A percentile compares a stretch with the other conserved stretches of the same genome.
These are phyloP conservation scores for Megalops atlanticus DNA, from an alignment of 2,113 vertebrate genomes.

Conservation along the genomic window DNA sequence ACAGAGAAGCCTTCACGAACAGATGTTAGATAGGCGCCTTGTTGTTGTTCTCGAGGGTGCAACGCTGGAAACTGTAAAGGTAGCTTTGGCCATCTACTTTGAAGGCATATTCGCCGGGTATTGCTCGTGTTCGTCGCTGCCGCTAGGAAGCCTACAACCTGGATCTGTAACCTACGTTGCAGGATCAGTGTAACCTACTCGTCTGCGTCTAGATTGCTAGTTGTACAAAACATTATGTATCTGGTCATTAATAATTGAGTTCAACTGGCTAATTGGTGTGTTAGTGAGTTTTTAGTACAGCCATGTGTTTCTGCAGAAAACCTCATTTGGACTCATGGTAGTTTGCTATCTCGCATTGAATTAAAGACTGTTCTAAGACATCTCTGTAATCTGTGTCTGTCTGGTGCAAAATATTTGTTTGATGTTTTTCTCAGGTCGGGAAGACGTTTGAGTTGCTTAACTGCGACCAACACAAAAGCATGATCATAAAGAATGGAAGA, in stretches of 20 bases:
- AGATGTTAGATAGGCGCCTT: conserved; percentile 75
- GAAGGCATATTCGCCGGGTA: neutral
- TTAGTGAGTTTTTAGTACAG: too few species aligned
- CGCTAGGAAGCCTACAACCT: neutral
- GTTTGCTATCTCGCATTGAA: neutral
- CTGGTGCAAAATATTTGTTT: neutral
- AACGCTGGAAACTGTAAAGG: conserved; percentile 92
- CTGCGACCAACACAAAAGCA: conserved; percentile 90
- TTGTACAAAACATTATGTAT: neutral
- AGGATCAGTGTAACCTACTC: too few species aligned
- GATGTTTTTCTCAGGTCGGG: conserved; percentile 74
- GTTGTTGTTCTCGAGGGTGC: conserved; percentile 91
- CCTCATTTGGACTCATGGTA: neutral
- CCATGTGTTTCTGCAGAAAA: too few species aligned
- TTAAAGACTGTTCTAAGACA: neutral
- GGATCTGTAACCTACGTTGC: too few species aligned
- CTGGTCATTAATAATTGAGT: too few species aligned
- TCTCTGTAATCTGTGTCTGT: too few species aligned
- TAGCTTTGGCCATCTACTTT: conserved; percentile 45
- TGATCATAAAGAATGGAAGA: conserved; percentile 84
- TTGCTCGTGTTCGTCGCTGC: neutral
- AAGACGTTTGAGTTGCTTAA: conserved; percentile 92
- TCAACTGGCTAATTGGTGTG: too few species aligned
- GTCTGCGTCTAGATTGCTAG: neutral
- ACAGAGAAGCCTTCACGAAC: conserved; percentile 63